Evolutionary conservation across 2,113 vertebrate species (phyloP), one percentile per base, ranked within the genome.

Genomic region (Sula dactylatra): DNA sequence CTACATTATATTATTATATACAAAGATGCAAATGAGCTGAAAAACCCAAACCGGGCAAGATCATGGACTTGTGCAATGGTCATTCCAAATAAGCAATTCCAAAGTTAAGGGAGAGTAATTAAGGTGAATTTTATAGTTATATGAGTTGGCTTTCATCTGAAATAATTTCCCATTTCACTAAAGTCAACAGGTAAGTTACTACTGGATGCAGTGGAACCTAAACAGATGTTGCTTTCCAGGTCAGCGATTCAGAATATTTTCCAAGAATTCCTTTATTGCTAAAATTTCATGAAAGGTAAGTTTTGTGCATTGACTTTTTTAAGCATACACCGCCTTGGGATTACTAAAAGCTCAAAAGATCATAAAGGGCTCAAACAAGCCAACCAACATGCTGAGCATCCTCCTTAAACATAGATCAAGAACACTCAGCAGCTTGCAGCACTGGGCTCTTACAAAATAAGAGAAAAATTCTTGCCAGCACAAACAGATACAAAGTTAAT

Each of bases 331-430:
- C 25, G 22, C 32, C 19, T n/a, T 49, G 25, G 44, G 44, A 86
- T 56, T 72, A 52, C 11, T 26, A 72, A 85, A 92, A 89, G 47
- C 36, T 76, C 21, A 67, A 45, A 93, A 82, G 36, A 52, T 86
- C 64, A 34, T 29, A 44, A 78, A 72, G 44, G 49, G 54, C 54
- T 93, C 56, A 82, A 44, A 84, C 52, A 67, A 40, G 10, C 47
- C 12, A 55, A 40, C 1, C 8, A 4, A 49, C 31, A 49, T 64
- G 7, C 56, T 42, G 17, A 89, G n/a, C 29, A 61, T 78, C 29
- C 3, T 9, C 61, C 65, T 47, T 56, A 59, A 81, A 40, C 0
- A 0, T 9, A 13, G 12, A 25, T 38, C 19, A 71, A 77, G 38
- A 74, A 34, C 6, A 4, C 22, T 52, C 40, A 81, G n/a, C 69